Conservation (phyloP, 1,140 invertebrate species). For the Oscheius sp. region DNA sequence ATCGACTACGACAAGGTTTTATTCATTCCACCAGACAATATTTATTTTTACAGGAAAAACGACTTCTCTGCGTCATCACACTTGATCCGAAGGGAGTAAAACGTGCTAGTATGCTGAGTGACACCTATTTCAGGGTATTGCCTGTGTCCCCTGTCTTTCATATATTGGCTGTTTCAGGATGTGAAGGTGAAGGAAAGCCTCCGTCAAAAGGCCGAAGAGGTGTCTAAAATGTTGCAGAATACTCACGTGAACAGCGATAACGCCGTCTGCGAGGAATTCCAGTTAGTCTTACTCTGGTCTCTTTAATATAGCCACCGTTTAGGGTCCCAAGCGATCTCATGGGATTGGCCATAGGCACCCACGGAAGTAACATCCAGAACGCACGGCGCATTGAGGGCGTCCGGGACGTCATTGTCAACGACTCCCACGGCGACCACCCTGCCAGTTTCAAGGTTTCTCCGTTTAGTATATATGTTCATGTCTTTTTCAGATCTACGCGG, state of each 20-base stretch:
- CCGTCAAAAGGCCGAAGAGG: not conserved
- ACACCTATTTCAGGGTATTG: slow-evolving; percentile 8
- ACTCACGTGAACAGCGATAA: not conserved
- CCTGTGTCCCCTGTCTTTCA: not conserved
- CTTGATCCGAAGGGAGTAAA: not conserved
- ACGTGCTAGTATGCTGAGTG: not conserved
- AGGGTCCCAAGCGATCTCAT: not conserved
- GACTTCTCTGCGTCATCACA: not conserved
- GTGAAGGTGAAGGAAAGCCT: not conserved
- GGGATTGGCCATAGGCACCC: slow-evolving; percentile 1
- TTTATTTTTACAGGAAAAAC: not conserved
- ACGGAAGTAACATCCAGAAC: not conserved
- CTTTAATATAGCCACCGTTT: not conserved
- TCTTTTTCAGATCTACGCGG: not conserved
- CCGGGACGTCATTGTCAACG: not conserved
- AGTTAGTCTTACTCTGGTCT: not conserved
- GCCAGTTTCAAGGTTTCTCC: not conserved
- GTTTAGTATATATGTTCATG: not conserved
- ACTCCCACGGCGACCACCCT: not conserved
- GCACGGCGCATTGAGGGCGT: slow-evolving; percentile 1
- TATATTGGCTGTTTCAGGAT: slow-evolving; percentile 1
- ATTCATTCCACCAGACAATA: not conserved
- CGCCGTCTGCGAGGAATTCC: not conserved
- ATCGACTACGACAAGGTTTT: slow-evolving; percentile 6
- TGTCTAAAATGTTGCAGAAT: not conserved